Evolutionary conservation across 2,113 vertebrate species (phyloP).

Genomic region (Turnix velox): DNA sequence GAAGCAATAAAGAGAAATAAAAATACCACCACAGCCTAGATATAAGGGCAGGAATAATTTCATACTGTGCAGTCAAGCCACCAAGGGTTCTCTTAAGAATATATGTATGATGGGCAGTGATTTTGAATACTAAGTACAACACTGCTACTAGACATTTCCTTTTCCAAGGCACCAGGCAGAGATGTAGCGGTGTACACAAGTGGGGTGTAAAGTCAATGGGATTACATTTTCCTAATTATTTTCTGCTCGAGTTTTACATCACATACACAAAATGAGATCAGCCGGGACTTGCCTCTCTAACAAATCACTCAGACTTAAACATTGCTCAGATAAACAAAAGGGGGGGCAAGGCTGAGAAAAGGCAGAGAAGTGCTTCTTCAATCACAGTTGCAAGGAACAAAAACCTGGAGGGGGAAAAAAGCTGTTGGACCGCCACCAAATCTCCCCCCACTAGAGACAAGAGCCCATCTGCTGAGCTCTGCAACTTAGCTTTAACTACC

Average conservation of each 20-base stretch:
- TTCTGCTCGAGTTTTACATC: constrained; percentile 79
- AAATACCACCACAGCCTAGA: background rate
- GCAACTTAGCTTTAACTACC: constrained; percentile 80
- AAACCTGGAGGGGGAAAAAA: constrained; percentile 81
- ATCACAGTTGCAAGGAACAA: constrained; percentile 78
- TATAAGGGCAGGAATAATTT: background rate
- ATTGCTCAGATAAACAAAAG: constrained; percentile 80
- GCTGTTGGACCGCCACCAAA: constrained; percentile 83
- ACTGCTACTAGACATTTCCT: background rate
- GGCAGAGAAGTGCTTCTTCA: constrained; percentile 77
- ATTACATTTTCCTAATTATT: constrained; percentile 84
- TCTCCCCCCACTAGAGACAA: constrained; percentile 80
- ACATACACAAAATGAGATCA: constrained; percentile 77
- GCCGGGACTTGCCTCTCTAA: constrained; percentile 75
- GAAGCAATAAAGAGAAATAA: background rate
- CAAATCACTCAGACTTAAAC: constrained; percentile 82
- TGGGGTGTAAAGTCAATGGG: constrained; percentile 79
- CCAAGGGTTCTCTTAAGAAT: background rate
- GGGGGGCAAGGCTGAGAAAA: constrained; percentile 75
- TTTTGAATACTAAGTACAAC: background rate
- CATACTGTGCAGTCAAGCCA: background rate
- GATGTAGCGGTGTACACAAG: constrained; percentile 61
- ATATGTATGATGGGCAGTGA: background rate
- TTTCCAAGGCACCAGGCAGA: constrained; percentile 44
- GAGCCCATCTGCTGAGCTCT: constrained; percentile 87